These are phyloP conservation scores for Oreochromis tanganicae DNA, from an alignment of 2,113 vertebrate genomes.

Conservation along the genomic window DNA sequence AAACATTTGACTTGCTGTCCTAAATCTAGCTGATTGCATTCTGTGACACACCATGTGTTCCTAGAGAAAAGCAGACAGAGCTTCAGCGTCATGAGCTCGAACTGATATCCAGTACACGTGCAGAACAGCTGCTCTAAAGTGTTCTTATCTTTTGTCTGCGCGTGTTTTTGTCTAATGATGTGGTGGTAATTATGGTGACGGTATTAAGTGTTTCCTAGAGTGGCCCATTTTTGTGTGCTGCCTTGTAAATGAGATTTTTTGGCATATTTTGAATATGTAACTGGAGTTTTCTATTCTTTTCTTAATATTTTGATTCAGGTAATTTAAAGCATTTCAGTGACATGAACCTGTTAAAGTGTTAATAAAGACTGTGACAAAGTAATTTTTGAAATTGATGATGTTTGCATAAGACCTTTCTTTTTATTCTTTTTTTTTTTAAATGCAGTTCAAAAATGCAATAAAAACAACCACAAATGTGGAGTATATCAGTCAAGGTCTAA, in stretches of 20 bases:
- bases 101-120: not conserved
- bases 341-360: not conserved
- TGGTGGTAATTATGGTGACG: not conserved
- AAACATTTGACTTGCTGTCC: not conserved
- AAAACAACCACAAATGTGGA: not conserved
- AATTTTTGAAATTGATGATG: not conserved
- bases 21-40: not conserved
- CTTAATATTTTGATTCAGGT: not conserved
- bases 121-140: not conserved
- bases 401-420: not conserved
- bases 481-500: rapidly evolving
- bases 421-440: not conserved
- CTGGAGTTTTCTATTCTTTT: not conserved
- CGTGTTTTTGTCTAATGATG: not conserved
- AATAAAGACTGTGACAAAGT: conserved; percentile 5
- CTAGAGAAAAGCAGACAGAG: not conserved
- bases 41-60: not conserved
- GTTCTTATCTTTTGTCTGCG: not conserved
- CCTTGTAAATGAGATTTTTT: not conserved
- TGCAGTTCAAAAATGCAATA: not conserved
- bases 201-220: not conserved
- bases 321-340: not conserved
- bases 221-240: not conserved
- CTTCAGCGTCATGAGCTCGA: not conserved
- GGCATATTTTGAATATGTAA: not conserved